Conservation (phyloP, 2,113 vertebrate species). For the Microcebus ravelobensis region DNA sequence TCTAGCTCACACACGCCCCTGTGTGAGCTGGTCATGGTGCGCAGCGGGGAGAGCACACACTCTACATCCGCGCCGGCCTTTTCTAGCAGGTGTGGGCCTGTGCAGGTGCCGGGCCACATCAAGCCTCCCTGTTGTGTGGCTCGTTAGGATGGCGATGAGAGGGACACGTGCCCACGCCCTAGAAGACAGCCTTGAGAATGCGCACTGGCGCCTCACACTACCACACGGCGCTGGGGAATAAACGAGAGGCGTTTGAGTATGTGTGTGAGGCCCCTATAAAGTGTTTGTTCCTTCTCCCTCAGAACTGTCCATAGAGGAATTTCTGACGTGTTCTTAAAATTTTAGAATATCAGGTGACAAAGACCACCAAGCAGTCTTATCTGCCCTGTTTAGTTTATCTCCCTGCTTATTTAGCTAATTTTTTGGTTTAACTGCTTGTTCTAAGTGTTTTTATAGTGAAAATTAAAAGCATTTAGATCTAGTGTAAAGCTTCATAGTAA, state of each 20-base stretch:
- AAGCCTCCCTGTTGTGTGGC: fast-evolving
- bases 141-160: not conserved
- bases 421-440: not conserved
- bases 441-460: not conserved
- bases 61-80: fast-evolving
- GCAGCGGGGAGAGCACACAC: fast-evolving
- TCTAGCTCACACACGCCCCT: fast-evolving
- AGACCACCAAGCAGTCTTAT: not conserved
- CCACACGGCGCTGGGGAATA: not conserved
- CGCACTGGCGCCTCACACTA: not conserved
- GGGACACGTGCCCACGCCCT: not conserved
- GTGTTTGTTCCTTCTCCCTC: too few relatives aligned
- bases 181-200: fast-evolving
- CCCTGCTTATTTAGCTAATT: not conserved
- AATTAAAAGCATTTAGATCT: too few relatives aligned
- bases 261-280: not conserved
- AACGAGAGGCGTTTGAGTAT: not conserved
- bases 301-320: not conserved
- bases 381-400: not conserved
- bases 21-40: fast-evolving
- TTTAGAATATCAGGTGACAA: not conserved
- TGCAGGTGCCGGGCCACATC: fast-evolving
- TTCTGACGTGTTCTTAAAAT: not conserved
- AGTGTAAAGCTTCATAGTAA: not conserved
- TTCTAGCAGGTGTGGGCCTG: not conserved